Base-by-base conservation (phyloP, 1,140 invertebrate species). In the Anoplolepis gracilipes region DNA sequence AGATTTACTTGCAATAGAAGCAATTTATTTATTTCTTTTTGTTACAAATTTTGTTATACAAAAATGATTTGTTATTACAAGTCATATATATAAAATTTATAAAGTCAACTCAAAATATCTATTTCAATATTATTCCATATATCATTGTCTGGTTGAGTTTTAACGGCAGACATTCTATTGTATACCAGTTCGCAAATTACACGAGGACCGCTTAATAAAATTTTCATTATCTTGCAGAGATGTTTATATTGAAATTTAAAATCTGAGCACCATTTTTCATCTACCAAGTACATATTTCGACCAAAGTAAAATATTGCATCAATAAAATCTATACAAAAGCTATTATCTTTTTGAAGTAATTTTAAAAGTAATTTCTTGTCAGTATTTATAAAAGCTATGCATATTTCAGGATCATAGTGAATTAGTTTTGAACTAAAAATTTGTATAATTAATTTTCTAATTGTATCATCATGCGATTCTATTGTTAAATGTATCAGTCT, bases 261-360 rank as follows among this genome's bases (percentile, higher is more conserved):
- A 53, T 92, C 57, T 11, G 91, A 91, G 85, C 93, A 86, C 95
- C 94, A 94, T 67, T 92, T 53, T 91, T 90, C 65, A 87, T 95
- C 73, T 11, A 89, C 28, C 30, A 90, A 90, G 67, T 88, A 91
- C 95, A 96, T 96, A 85, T 91, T 92, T 33, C 92, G 90, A 76
- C 95, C 95, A 87, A 95, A 95, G 90, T 96, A 96, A 73, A 96
- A 93, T 61, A 96, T 92, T 87, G 95, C 95, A 90, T 95, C 95
- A n/a, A 95, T 88, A 49, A 96, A 93, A 72, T 94, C 91, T 59
- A 92, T 91, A 70, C 95, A 94, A 90, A 97, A 94, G 70, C 94
- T 88, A 36, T 95, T 92, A 61, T 94, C 91, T 42, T n/a, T n/a
- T n/a, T 92, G 85, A 90, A 95, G 95, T 33, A 96, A 87, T 82